A percentile compares a stretch with the other conserved stretches of the same genome.
These are phyloP conservation scores for Tineola bisselliella DNA, from an alignment of 2,888 invertebrate species.

Conservation along the genomic window DNA sequence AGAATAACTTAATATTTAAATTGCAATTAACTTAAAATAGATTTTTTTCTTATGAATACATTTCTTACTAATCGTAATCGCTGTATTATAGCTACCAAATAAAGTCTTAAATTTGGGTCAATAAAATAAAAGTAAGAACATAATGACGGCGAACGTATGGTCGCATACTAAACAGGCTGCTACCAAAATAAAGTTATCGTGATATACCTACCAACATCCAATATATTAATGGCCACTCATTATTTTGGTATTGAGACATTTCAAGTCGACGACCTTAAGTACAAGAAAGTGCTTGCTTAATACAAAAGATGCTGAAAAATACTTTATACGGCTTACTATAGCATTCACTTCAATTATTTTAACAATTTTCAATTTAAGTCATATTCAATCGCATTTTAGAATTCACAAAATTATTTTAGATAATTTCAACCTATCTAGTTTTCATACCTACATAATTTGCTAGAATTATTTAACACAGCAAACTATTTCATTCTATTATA, in stretches of 20 bases:
- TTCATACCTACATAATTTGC: no score
- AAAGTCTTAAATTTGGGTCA: slow-evolving; percentile 22
- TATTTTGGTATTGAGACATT: slow-evolving; percentile 66
- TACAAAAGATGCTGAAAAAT: no score
- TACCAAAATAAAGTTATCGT: slow-evolving; percentile 68
- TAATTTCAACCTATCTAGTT: no score
- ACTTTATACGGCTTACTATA: no score
- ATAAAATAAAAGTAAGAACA: slow-evolving; percentile 65
- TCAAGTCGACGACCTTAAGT: slow-evolving; percentile 19
- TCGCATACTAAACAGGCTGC: slow-evolving; percentile 66
- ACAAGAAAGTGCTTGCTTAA: not conserved
- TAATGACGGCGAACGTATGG: slow-evolving; percentile 64
- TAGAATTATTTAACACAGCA: no score
- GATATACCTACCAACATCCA: slow-evolving; percentile 50
- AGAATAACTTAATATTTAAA: no score
- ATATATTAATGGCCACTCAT: slow-evolving; percentile 66
- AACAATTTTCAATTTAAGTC: no score
- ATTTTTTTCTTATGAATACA: no score
- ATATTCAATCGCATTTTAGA: no score
- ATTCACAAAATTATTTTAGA: no score
- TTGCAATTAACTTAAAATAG: not conserved
- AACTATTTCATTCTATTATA: not conserved
- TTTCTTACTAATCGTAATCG: not conserved
- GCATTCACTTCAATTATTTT: no score
- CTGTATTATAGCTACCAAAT: not conserved